These are phyloP conservation scores for Alloplasta piceator DNA, from an alignment of 2,888 invertebrate genomes.

Conservation along the genomic window DNA sequence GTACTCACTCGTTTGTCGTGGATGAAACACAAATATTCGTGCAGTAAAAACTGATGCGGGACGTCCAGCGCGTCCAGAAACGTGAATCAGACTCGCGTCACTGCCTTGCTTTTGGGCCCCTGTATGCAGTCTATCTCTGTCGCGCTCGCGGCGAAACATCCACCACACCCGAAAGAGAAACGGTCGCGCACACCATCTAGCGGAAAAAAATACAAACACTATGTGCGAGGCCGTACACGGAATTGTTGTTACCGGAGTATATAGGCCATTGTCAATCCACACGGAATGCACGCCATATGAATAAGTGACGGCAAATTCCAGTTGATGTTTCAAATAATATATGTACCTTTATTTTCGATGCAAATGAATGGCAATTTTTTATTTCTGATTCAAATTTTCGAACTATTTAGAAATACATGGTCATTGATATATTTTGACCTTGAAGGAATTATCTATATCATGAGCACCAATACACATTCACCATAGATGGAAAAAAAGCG, in stretches of 20 bases:
- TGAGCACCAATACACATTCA: not conserved
- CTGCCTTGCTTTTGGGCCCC: constrained; percentile 42
- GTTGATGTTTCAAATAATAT: too few species aligned
- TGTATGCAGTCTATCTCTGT: constrained; percentile 24
- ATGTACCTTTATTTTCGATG: too few species aligned
- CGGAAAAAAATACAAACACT: constrained; percentile 13
- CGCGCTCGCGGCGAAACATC: not conserved
- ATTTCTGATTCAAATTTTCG: too few species aligned
- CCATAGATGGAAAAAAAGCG: constrained; percentile 53
- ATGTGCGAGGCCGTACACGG: constrained; percentile 58
- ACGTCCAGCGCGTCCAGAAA: constrained; percentile 46
- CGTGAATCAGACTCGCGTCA: constrained; percentile 65
- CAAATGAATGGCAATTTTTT: too few species aligned
- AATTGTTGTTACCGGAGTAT: constrained; percentile 53
- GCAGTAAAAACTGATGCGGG: not conserved
- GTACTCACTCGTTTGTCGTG: constrained; percentile 51
- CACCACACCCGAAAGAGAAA: constrained; percentile 57
- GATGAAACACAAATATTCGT: constrained; percentile 10
- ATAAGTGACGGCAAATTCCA: too few species aligned
- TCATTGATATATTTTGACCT: too few species aligned
- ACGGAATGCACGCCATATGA: too few species aligned
- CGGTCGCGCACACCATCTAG: constrained; percentile 58
- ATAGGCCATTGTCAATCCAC: constrained; percentile 62
- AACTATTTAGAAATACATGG: too few species aligned
- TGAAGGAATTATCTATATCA: too few species aligned